phyloP scores from a whole-genome alignment of 2,113 vertebrate species.

The Sorex fumeus region DNA sequence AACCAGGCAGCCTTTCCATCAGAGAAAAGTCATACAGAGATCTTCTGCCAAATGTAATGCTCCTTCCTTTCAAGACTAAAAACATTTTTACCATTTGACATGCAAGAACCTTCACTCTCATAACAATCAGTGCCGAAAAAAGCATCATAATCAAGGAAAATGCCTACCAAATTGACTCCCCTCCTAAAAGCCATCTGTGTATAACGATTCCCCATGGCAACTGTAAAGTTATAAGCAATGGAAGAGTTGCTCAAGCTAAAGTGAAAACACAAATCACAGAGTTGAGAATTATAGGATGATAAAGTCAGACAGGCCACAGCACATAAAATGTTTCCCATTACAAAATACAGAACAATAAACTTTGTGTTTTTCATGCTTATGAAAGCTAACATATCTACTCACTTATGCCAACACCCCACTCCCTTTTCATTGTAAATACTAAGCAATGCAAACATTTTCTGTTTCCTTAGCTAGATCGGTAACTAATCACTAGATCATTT shows the following conservation, averaged over 20 bases:
- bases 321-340: slow-evolving; percentile 52
- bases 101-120: slow-evolving; percentile 62
- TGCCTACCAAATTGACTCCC: slow-evolving; percentile 63
- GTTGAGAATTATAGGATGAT: slow-evolving; percentile 74
- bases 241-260: slow-evolving; percentile 73
- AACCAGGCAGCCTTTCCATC: slow-evolving; percentile 58
- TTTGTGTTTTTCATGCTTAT: slow-evolving; percentile 55
- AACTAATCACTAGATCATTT: slow-evolving; percentile 50
- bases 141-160: slow-evolving; percentile 71
- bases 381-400: slow-evolving; percentile 56
- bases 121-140: slow-evolving; percentile 67
- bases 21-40: slow-evolving; percentile 39
- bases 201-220: slow-evolving; percentile 56
- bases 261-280: slow-evolving; percentile 75
- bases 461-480: slow-evolving; percentile 37
- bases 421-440: slow-evolving; percentile 45
- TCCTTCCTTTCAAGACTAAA: slow-evolving; percentile 65
- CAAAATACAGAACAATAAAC: slow-evolving; percentile 67
- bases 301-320: slow-evolving; percentile 70
- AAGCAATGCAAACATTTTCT: background rate
- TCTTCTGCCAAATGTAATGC: slow-evolving; percentile 62
- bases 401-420: slow-evolving; percentile 9
- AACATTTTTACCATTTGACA: slow-evolving; percentile 55
- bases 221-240: slow-evolving; percentile 68
- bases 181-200: slow-evolving; percentile 65